These are phyloP conservation scores for Syndactyla subalaris DNA, from an alignment of 2,797 vertebrate species.

Conservation along the genomic window DNA sequence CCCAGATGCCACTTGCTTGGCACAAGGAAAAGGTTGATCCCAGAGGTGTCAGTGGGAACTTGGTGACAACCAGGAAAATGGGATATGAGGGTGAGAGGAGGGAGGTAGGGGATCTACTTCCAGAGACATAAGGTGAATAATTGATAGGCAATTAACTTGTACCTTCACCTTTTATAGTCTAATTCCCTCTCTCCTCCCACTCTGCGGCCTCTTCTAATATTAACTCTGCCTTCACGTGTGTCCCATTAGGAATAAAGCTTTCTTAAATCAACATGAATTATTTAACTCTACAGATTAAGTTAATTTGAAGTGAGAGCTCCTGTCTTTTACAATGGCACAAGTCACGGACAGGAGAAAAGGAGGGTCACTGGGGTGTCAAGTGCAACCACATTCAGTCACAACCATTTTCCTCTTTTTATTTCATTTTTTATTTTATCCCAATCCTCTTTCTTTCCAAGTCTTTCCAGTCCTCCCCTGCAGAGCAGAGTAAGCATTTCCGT, in stretches of 20 bases:
- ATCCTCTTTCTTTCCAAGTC: neutral
- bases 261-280: conserved; percentile 74
- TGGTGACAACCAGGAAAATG: neutral
- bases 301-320: conserved; percentile 56
- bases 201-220: conserved; percentile 31
- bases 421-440: neutral
- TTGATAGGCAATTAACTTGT: conserved; percentile 57
- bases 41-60: neutral
- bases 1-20: neutral
- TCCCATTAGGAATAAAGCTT: conserved; percentile 70
- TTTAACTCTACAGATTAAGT: conserved; percentile 67
- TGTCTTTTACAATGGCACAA: conserved; percentile 15
- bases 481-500: conserved; percentile 14
- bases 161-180: conserved; percentile 33
- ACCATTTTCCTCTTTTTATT: neutral
- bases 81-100: neutral
- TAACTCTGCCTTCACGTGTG: conserved; percentile 43
- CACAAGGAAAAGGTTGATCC: neutral
- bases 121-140: conserved; percentile 39
- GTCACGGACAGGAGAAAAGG: neutral
- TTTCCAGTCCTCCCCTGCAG: neutral
- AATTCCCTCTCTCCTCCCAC: neutral
- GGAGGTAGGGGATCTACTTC: neutral
- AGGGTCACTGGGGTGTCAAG: neutral
- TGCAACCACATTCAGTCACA: neutral